Evolutionary conservation across 2,113 vertebrate genomes (phyloP).

Genomic region (Peromyscus leucopus): DNA sequence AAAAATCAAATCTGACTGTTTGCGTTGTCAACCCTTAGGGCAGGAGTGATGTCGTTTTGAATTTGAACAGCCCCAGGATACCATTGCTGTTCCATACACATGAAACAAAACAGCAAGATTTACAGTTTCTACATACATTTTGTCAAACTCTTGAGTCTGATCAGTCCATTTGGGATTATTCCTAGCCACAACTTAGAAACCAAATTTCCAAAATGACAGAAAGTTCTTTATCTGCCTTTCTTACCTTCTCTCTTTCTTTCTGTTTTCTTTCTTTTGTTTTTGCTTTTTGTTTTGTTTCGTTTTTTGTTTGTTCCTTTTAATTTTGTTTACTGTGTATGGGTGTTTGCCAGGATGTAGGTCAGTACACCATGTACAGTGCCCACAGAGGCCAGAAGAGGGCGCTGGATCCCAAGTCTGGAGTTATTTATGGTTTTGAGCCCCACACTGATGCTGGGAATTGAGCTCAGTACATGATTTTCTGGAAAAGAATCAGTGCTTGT

Average conservation of each 20-base stretch:
- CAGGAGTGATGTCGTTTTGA: constrained; percentile 56
- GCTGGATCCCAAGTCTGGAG: neutral
- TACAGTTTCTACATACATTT: constrained; percentile 48
- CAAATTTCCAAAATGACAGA: constrained; percentile 49
- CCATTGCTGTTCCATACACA: constrained; percentile 20
- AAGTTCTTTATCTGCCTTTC: neutral
- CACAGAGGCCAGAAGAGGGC: neutral
- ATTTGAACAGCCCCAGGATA: constrained; percentile 31
- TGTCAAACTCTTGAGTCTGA: constrained; percentile 44
- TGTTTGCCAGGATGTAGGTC: neutral
- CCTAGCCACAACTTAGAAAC: constrained; percentile 17
- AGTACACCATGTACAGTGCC: neutral
- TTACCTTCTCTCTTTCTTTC: neutral
- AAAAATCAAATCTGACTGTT: constrained; percentile 45
- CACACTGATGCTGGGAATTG: neutral
- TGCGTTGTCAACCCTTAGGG: constrained; percentile 66
- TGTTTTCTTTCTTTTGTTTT: neutral
- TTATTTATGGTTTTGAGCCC: neutral
- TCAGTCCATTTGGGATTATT: constrained; percentile 47
- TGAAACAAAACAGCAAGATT: constrained; percentile 68
- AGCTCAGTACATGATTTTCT: neutral
- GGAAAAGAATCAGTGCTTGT: neutral
- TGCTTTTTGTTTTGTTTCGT: neutral
- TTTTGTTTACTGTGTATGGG: neutral
- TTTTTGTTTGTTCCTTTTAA: neutral